These are phyloP conservation scores for Caenorhabditis drosophilae DNA, from an alignment of 2,888 invertebrate genomes.

Conservation along the genomic window DNA sequence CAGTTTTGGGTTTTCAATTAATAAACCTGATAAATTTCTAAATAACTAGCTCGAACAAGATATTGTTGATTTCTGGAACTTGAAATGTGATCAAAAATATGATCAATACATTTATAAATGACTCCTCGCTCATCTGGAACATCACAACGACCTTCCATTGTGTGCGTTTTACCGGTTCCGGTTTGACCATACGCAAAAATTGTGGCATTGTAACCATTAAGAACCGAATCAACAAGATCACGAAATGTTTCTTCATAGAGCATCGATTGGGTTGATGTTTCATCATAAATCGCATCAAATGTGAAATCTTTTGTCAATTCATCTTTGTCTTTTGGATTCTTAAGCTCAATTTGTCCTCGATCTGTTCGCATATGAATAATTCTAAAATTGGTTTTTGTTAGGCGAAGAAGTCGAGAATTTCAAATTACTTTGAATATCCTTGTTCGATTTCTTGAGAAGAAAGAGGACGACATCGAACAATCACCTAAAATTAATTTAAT, in stretches of 20 bases:
- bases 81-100: conserved; percentile 93
- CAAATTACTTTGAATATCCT: conserved; percentile 73
- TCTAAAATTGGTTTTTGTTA: conserved; percentile 70
- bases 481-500: conserved; percentile 78
- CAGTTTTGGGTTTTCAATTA: background rate
- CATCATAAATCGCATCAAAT: conserved; percentile 95
- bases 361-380: conserved; percentile 83
- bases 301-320: conserved; percentile 86
- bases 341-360: conserved; percentile 87
- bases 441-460: conserved; percentile 83
- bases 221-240: conserved; percentile 89
- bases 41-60: conserved; percentile 91
- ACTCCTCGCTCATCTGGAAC: conserved; percentile 79
- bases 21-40: conserved; percentile 86
- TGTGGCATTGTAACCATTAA: conserved; percentile 97
- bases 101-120: conserved; percentile 93
- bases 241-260: conserved; percentile 95
- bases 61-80: conserved; percentile 81
- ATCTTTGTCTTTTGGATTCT: conserved; percentile 78
- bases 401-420: background rate
- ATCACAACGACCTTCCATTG: conserved; percentile 75
- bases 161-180: conserved; percentile 83
- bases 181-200: conserved; percentile 99
- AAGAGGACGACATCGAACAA: conserved; percentile 94
- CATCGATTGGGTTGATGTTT: conserved; percentile 84